Percentiles rank a stretch among this genome's conserved stretches.
phyloP scores from a whole-genome alignment of 92 coral and sea anemone genomes.

The Epizoanthus illoricatus region DNA sequence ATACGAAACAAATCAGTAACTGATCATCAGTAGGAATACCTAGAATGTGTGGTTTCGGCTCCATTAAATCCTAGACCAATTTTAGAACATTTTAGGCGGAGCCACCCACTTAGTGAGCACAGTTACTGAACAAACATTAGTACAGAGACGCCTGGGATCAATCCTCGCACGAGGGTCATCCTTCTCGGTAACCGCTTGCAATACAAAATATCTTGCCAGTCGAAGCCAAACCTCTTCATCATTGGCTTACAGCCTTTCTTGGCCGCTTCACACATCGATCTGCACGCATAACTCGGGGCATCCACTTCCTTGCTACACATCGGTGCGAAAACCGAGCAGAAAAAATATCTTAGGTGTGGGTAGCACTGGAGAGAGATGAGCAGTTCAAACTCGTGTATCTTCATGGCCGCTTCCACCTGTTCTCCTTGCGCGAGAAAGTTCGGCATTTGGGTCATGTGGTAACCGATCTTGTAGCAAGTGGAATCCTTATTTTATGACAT shows the following conservation, averaged over 20 bases:
- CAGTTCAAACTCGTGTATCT: slow-evolving; percentile 81
- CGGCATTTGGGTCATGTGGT: slow-evolving; percentile 87
- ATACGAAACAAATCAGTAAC: too few relatives aligned
- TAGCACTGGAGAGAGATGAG: slow-evolving; percentile 81
- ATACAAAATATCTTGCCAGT: slow-evolving; percentile 90
- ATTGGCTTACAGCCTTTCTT: slow-evolving; percentile 77
- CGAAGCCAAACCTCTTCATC: slow-evolving; percentile 86
- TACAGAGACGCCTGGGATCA: slow-evolving; percentile 62
- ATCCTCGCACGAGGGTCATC: slow-evolving; percentile 71
- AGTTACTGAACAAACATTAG: too few relatives aligned
- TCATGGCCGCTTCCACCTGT: slow-evolving; percentile 74
- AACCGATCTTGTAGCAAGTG: slow-evolving; percentile 80
- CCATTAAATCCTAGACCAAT: too few relatives aligned
- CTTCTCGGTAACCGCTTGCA: slow-evolving; percentile 71
- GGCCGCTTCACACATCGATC: slow-evolving; percentile 89
- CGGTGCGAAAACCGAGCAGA: slow-evolving; percentile 92
- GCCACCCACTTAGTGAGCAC: too few relatives aligned
- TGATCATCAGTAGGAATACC: too few relatives aligned
- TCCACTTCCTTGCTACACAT: slow-evolving; percentile 77
- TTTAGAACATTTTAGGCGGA: too few relatives aligned
- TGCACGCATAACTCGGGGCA: slow-evolving; percentile 80
- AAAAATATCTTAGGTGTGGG: slow-evolving; percentile 71
- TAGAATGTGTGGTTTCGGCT: too few relatives aligned
- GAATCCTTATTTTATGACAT: slow-evolving; percentile 82
- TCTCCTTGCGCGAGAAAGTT: slow-evolving; percentile 87